Base-by-base conservation (phyloP, 1,140 invertebrate genomes). In the Leptinotarsa texana region DNA sequence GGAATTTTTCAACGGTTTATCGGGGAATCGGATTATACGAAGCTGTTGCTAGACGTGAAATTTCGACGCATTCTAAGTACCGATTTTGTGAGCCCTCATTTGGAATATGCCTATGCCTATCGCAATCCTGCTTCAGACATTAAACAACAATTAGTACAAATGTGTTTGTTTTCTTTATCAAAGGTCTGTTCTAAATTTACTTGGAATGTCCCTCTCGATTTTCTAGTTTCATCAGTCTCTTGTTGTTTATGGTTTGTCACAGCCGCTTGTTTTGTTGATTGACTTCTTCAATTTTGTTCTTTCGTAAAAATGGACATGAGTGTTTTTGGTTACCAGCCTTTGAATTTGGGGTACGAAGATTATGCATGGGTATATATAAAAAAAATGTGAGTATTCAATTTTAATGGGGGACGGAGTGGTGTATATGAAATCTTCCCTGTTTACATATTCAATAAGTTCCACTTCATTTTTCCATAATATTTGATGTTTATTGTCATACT, bases 181-280 rank as follows among this genome's bases (percentile, higher is more conserved):
- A 57, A 57, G n/a, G 51, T 57, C 51, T 57, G 51, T 57, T 57
- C 51, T 57, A 57, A 57, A 57, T 57, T 15, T 57, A 57, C n/a
- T 57, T 57, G 51, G 51, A 57, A 57, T 15, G 51, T 57, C 51
- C 33, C 51, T 17, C 51, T 57, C 51, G 51, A 13, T 18, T 57
- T 57, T 18, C 13, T 15, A 57, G n/a, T 57, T 57, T 4, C 51
- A 18, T 57, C 51, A 57, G 51, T 57, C 51, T 57, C 15, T 57
- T 57, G 51, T 57, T 57, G 51, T 57, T 57, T 6, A 18, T 57
- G 51, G 51, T 57, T 57, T 57, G 15, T 57, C 51, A 57, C 51
- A 57, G 33, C 33, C 33, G 33, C 33, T 8, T 42, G 33, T 42
- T 42, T 11, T 42, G 33, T 42, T 11, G 8, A 11, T 42, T 42